Conservation (phyloP, 2,888 invertebrate species). For the Iphiclides podalirius region DNA sequence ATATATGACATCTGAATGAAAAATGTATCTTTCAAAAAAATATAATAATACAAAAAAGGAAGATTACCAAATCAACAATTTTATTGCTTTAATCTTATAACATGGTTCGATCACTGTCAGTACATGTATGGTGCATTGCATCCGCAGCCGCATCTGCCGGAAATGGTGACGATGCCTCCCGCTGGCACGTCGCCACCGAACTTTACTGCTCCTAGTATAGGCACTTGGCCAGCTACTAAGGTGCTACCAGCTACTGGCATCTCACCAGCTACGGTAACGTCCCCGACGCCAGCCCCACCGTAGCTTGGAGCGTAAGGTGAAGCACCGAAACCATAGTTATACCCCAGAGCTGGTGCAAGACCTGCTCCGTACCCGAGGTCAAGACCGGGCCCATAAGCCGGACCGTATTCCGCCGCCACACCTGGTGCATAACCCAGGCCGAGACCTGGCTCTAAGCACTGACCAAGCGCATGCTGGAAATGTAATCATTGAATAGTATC, state of each 20-base stretch:
- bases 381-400: conserved; percentile 5
- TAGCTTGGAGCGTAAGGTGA: conserved; percentile 25
- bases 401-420: background rate
- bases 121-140: conserved; percentile 19
- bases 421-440: background rate
- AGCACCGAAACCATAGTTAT: no score
- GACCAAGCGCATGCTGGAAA: conserved; percentile 8
- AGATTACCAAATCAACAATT: no score
- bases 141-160: conserved; percentile 34
- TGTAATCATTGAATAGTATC: background rate
- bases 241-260: conserved; percentile 41
- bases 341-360: background rate
- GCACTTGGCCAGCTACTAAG: conserved; percentile 32
- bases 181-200: conserved; percentile 36
- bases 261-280: conserved; percentile 35
- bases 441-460: conserved; percentile 1
- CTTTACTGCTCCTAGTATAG: conserved; percentile 35
- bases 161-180: conserved; percentile 32
- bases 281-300: conserved; percentile 30
- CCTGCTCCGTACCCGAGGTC: background rate
- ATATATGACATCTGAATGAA: no score
- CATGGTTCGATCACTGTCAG: background rate
- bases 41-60: no score
- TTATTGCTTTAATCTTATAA: no score
- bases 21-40: no score